Evolutionary conservation across 2,888 invertebrate species (phyloP).

Genomic region (Leptinotarsa tumamoca): DNA sequence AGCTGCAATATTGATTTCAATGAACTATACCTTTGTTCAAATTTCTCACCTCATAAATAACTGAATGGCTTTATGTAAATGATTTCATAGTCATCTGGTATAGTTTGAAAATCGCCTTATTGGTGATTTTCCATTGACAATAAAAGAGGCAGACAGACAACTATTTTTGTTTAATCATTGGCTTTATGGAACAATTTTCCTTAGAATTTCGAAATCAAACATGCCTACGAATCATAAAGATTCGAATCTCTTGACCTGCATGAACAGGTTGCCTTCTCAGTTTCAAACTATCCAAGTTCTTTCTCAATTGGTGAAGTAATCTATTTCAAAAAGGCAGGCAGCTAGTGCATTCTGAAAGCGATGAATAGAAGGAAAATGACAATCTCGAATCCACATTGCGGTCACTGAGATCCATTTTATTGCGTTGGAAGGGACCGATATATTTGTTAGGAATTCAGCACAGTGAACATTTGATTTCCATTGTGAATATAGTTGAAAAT

Average conservation of each 20-base stretch:
- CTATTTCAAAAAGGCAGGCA: neutral
- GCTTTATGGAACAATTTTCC: too few species aligned
- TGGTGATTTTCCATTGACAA: too few species aligned
- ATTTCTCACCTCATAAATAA: too few species aligned
- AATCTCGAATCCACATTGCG: neutral
- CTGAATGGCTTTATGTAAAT: too few species aligned
- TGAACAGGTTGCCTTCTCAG: neutral
- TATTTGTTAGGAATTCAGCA: neutral
- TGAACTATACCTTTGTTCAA: too few species aligned
- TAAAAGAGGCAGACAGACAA: too few species aligned
- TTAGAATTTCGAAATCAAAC: too few species aligned
- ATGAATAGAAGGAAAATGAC: neutral
- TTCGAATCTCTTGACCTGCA: neutral
- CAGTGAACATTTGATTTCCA: neutral
- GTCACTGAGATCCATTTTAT: neutral
- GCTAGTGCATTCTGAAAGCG: slow-evolving; percentile 3
- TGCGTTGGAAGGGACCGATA: neutral
- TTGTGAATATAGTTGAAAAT: neutral
- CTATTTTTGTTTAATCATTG: too few species aligned
- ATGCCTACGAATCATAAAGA: too few species aligned
- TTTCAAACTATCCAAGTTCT: neutral
- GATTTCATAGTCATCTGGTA: too few species aligned
- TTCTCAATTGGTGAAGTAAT: neutral
- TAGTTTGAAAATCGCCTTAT: too few species aligned
- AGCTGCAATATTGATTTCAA: too few species aligned